Evolutionary conservation across 2,888 invertebrate species (phyloP), one percentile per base, ranked within the genome.

Genomic region (Apamea crenata): DNA sequence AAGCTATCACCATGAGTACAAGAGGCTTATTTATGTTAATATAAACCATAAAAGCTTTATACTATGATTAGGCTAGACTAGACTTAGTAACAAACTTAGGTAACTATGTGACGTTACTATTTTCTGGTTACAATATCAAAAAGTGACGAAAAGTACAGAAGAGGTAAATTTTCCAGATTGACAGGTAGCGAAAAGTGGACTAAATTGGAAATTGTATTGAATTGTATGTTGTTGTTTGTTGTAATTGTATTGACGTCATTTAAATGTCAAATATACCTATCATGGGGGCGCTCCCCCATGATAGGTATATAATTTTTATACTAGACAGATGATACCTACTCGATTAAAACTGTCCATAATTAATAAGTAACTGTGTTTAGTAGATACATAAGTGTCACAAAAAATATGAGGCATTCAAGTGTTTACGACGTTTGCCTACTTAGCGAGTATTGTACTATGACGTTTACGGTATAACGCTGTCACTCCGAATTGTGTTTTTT

Each of bases 401-500:
- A 89, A 87, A 87, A 81, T 82, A 80, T 71, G 65, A 83, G 72
- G 71, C 70, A 74, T 77, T 70, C 73, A 82, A 83, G 81, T 86
- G 83, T 88, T 89, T 85, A 82, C 77, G 84, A 83, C 77, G 40
- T 68, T 67, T 84, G 72, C 73, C 80, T 82, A 71, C 78, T 82
- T 86, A 85, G 81, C 75, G 50, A 67, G 72, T 71, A 78, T 82
- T 87, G 80, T 88, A 70, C 74, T 71, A 56, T 71, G 81, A 86
- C 82, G 77, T 84, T 88, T 86, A 87, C 78, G 84, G 84, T 83
- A 86, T 87, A 71, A 69, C 29, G 69, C 78, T 74, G 80, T 81
- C 81, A 75, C 73, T 72, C 50, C 53, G 70, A 74, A 82, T 85
- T 66, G 76, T 81, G 40, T 76, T 65, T 80, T 84, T 83, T 88